Conservation (phyloP, 2,888 invertebrate species). For the Zygaena filipendulae region DNA sequence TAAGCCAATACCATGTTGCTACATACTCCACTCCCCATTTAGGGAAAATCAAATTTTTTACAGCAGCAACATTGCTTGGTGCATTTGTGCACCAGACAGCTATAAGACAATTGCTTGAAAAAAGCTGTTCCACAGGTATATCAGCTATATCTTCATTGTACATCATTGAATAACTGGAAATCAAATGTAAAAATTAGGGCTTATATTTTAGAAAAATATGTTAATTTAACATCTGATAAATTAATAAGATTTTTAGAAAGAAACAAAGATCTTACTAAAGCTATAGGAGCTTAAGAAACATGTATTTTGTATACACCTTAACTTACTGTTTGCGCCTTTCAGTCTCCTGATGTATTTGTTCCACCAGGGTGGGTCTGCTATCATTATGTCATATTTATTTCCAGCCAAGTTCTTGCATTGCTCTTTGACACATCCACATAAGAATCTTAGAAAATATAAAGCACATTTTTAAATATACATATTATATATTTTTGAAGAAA, state of each 20-base stretch:
- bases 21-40: constrained; percentile 79
- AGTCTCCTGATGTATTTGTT: constrained; percentile 92
- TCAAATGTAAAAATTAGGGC: constrained; percentile 12
- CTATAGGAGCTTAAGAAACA: too few species aligned
- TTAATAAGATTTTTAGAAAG: neutral
- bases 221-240: constrained; percentile 1
- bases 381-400: constrained; percentile 78
- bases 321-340: constrained; percentile 68
- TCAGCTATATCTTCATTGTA: constrained; percentile 77
- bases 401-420: constrained; percentile 52
- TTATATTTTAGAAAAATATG: constrained; percentile 1
- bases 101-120: constrained; percentile 73
- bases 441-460: constrained; percentile 62
- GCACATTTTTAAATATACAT: neutral
- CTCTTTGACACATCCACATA: constrained; percentile 68
- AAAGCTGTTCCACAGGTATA: constrained; percentile 75
- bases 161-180: constrained; percentile 81
- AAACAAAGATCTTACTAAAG: too few species aligned
- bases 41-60: constrained; percentile 79
- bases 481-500: neutral
- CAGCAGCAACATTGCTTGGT: constrained; percentile 71
- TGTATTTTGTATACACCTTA: too few species aligned
- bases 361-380: constrained; percentile 97
- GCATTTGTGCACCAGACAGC: constrained; percentile 96
- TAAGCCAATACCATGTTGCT: constrained; percentile 90